Evolutionary conservation across 2,113 vertebrate genomes (phyloP).

Genomic region (Cavia aperea): DNA sequence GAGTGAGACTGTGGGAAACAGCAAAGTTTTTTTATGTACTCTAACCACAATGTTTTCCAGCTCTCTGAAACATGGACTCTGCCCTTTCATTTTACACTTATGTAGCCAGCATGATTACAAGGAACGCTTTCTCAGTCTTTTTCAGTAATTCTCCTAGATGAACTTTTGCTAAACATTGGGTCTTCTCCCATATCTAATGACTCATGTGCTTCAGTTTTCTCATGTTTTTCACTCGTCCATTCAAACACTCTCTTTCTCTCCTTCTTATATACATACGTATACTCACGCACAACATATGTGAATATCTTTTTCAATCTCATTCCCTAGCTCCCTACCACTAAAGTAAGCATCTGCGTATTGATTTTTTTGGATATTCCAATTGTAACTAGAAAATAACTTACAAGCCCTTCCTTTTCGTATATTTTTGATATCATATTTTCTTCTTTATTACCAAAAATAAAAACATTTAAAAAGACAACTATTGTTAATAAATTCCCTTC

Average conservation of each 20-base stretch:
- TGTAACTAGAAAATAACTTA: background rate
- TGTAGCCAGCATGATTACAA: background rate
- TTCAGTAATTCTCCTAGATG: background rate
- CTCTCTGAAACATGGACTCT: background rate
- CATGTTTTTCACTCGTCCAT: background rate
- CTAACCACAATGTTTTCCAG: background rate
- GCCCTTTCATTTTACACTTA: conserved; percentile 14
- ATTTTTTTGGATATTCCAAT: background rate
- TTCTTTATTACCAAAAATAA: conserved; percentile 78
- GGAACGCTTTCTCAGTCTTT: background rate
- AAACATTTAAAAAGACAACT: conserved; percentile 67
- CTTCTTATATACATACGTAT: background rate
- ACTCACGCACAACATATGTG: background rate
- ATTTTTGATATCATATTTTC: conserved; percentile 62
- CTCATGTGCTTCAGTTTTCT: background rate
- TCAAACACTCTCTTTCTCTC: background rate
- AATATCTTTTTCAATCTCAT: background rate
- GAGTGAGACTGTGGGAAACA: background rate
- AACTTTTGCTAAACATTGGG: background rate
- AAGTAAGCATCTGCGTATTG: background rate
- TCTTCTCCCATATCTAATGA: background rate
- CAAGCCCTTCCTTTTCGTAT: background rate
- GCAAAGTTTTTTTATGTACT: background rate
- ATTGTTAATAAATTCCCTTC: conserved; percentile 72
- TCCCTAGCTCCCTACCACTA: background rate